These are phyloP conservation scores for Rhamphomyia laevipes DNA, from an alignment of 2,888 invertebrate species.

Conservation along the genomic window DNA sequence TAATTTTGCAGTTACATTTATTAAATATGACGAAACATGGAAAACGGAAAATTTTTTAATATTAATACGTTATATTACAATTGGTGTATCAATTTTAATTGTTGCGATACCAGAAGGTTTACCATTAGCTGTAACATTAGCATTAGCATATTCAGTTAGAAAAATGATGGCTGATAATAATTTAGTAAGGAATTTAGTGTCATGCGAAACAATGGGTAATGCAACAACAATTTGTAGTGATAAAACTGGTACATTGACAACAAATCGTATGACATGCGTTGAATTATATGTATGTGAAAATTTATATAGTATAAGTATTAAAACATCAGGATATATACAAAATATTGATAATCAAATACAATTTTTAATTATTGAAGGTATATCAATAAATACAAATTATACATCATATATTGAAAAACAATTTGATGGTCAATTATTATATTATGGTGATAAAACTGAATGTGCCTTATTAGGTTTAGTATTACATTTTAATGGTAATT, in stretches of 20 bases:
- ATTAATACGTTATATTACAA: constrained; percentile 89
- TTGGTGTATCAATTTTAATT: constrained; percentile 94
- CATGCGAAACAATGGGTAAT: constrained; percentile 98
- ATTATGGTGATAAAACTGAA: constrained; percentile 97
- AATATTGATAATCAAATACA: constrained; percentile 52
- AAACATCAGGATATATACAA: constrained; percentile 67
- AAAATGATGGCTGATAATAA: constrained; percentile 99
- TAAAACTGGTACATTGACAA: constrained; percentile 94
- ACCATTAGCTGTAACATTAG: constrained; percentile 90
- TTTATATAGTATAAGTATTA: constrained; percentile 50
- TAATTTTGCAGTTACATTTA: constrained; percentile 58
- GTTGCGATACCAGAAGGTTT: constrained; percentile 96
- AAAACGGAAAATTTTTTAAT: constrained; percentile 67
- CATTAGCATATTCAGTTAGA: constrained; percentile 95
- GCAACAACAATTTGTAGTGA: constrained; percentile 97
- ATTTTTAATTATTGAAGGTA: constrained; percentile 65
- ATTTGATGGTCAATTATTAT: constrained; percentile 63
- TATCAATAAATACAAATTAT: constrained; percentile 87
- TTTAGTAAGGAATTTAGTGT: constrained; percentile 90
- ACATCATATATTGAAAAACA: constrained; percentile 79
- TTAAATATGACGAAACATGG: constrained; percentile 62
- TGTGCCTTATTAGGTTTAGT: constrained; percentile 91
- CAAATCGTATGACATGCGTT: constrained; percentile 93
- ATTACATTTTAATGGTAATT: constrained; percentile 70
- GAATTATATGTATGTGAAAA: constrained; percentile 85